phyloP scores from a whole-genome alignment of 1,140 invertebrate genomes.

The Drosophila ananassae region DNA sequence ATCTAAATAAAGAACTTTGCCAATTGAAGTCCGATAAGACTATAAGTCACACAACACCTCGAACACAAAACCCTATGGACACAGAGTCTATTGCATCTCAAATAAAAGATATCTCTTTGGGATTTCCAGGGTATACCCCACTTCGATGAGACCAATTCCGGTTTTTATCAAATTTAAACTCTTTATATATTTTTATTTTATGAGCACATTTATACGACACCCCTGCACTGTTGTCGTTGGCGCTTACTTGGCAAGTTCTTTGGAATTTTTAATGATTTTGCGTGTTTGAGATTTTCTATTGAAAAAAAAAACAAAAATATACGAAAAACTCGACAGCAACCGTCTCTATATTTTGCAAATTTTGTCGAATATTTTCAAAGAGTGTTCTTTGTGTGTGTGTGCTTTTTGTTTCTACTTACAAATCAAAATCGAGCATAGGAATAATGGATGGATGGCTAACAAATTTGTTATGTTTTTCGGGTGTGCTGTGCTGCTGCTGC shows the following conservation, averaged over 20 bases:
- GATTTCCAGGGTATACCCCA: conserved; percentile 2
- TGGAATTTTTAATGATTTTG: conserved; percentile 53
- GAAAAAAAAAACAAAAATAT: not conserved
- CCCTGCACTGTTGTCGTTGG: conserved; percentile 30
- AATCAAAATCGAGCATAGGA: conserved; percentile 46
- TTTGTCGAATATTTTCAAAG: not conserved
- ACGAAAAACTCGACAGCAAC: conserved; percentile 3
- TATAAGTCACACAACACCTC: not conserved
- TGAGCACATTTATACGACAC: conserved; percentile 18
- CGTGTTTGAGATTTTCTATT: conserved; percentile 14
- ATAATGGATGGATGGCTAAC: conserved; percentile 14
- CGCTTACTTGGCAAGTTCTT: conserved; percentile 57
- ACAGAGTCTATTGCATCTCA: not conserved
- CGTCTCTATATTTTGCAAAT: conserved; percentile 2
- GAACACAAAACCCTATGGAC: not conserved
- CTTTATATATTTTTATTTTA: conserved; percentile 36
- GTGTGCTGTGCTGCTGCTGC: too few relatives aligned
- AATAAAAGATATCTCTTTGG: not conserved
- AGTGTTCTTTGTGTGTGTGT: not conserved
- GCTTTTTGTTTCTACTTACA: conserved; percentile 30
- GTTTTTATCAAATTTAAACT: conserved; percentile 35
- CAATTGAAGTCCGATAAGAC: not conserved
- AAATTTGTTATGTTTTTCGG: conserved; percentile 35
- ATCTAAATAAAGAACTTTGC: not conserved
- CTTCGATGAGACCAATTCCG: not conserved